A percentile compares a stretch with the other conserved stretches of the same genome.
phyloP scores from a whole-genome alignment of 1,140 invertebrate species.

The Glomeris maerens region DNA sequence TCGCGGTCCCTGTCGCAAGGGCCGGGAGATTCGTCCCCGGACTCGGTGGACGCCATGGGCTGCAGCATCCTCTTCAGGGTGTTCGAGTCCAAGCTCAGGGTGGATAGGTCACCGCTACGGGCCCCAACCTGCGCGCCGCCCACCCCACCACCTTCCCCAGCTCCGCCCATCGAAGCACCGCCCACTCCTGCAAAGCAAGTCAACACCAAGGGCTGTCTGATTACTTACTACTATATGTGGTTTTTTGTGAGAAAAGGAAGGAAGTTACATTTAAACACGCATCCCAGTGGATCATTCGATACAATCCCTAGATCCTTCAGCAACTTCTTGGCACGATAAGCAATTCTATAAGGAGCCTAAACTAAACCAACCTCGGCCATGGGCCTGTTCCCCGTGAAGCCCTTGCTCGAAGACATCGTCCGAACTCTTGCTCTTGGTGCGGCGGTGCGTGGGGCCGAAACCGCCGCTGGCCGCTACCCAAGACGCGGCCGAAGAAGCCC shows the following conservation, averaged over 20 bases:
- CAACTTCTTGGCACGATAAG: no score
- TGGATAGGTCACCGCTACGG: conserved; percentile 31
- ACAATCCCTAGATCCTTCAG: no score
- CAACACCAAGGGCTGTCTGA: no score
- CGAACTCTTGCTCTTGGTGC: conserved; percentile 70
- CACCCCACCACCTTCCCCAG: conserved; percentile 15
- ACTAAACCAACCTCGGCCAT: no score
- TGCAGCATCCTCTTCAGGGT: conserved; percentile 86
- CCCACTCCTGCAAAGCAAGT: no score
- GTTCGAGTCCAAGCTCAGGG: conserved; percentile 49
- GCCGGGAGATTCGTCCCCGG: conserved; percentile 70
- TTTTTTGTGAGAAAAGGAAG: no score
- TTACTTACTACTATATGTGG: no score
- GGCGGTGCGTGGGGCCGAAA: conserved; percentile 19
- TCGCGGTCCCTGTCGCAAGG: no score
- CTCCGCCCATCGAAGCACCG: not conserved
- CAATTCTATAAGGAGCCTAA: no score
- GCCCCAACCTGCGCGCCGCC: conserved; percentile 22
- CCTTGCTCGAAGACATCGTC: conserved; percentile 55
- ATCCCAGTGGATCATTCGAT: no score
- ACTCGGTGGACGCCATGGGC: conserved; percentile 44
- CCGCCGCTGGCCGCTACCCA: not conserved
- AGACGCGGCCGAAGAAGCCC: not conserved
- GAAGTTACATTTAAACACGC: no score
- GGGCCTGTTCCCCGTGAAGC: no score